Conservation (phyloP, 2,113 vertebrate genomes). For the Paralichthys olivaceus region DNA sequence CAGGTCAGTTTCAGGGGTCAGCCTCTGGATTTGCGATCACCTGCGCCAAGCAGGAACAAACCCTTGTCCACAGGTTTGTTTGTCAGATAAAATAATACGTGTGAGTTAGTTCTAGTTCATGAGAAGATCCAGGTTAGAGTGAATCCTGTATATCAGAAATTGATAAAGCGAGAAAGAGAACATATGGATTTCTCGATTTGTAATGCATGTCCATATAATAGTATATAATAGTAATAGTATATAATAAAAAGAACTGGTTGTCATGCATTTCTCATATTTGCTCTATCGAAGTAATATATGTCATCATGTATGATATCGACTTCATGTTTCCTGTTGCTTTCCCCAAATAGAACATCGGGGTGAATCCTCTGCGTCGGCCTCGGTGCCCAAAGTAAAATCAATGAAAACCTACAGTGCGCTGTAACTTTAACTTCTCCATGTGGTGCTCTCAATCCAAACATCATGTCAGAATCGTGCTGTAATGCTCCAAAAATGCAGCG, state of each 20-base stretch:
- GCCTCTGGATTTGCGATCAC: not conserved
- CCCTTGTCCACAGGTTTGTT: not conserved
- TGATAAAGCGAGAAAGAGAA: no score
- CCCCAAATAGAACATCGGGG: slow-evolving; percentile 44
- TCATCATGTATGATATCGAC: slow-evolving; percentile 6
- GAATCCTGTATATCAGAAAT: not conserved
- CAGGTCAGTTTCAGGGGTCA: not conserved
- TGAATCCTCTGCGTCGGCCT: slow-evolving; percentile 28
- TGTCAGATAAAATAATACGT: not conserved
- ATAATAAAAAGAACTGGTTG: not conserved
- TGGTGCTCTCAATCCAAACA: slow-evolving; percentile 33
- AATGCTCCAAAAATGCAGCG: slow-evolving; percentile 29
- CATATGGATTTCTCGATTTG: not conserved
- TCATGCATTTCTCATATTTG: not conserved
- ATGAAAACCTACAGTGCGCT: slow-evolving; percentile 28
- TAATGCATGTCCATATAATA: no score
- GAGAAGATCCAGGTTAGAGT: not conserved
- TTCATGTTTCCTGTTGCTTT: slow-evolving; percentile 18
- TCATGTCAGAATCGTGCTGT: slow-evolving; percentile 15
- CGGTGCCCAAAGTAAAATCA: slow-evolving; percentile 29
- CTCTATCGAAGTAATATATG: not conserved
- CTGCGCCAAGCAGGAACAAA: not conserved
- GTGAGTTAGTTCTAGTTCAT: no score
- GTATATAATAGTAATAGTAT: no score
- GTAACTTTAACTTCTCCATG: slow-evolving; percentile 28